Base-by-base conservation (phyloP, 2,888 invertebrate species). In the Metalampra italica region DNA sequence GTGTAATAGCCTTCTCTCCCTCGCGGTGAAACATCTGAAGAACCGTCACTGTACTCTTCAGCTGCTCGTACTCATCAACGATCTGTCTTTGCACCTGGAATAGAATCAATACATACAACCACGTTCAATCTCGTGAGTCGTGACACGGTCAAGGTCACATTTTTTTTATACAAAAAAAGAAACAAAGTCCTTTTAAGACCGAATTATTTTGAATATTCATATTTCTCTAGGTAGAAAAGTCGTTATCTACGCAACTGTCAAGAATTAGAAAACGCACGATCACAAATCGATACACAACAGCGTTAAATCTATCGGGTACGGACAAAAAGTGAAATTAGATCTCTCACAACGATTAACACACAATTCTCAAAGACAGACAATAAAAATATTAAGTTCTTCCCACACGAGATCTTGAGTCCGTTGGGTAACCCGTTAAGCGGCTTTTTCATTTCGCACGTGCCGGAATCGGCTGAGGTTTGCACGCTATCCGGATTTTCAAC, bases 1-100 rank as follows among this genome's bases (percentile, higher is more conserved):
- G 76, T 75, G 87, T 85, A 64, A 89, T 85, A 30, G 76, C 79
- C 52, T 83, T 89, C 49, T 89, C 93, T 0, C 92, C 91, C 58
- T 94, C 94, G 52, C 92, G 91, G 78, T 94, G 94, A 71, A 97
- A 94, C 66, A 94, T 91, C 67, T 94, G 93, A 54, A 97, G 79
- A 1, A 94, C 94, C 40, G 92, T 92, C 63, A 93, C 93, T 13
- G 95, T 92, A 55, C 94, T 93, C 81, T 97, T 98, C 43, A 98
- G 93, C 80, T 96, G 94, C 68, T 97, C 96, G 78, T 96, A 97
- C 78, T 98, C 98, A 50, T 94, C 92, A 40, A 92, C 94, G 71
- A 98, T 94, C 80, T 96, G 95, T 68, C 95, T 94, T 72, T 97
- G 96, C 15, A 97, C 94, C 96, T 97, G 76, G 0, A 46, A 47